Percentiles rank a stretch among this genome's conserved stretches.
phyloP scores from a whole-genome alignment of 2,797 vertebrate species.

The Betta splendens region DNA sequence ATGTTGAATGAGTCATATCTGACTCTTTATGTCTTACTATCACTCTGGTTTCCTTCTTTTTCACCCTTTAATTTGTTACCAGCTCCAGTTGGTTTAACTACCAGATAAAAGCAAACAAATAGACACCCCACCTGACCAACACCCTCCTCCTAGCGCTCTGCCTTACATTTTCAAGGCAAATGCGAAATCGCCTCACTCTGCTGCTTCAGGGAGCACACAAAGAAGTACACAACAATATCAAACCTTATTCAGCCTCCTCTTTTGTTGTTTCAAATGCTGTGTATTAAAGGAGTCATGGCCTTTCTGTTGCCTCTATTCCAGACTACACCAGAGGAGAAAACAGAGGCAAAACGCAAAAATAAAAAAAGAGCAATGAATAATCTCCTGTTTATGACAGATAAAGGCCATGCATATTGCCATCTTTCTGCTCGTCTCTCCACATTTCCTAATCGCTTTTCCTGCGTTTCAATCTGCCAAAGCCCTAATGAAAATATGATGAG shows the following conservation, averaged over 20 bases:
- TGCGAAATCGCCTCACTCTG: slow-evolving; percentile 70
- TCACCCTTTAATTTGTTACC: slow-evolving; percentile 38
- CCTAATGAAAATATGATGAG: slow-evolving; percentile 84
- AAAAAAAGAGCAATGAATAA: slow-evolving; percentile 67
- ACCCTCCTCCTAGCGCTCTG: slow-evolving; percentile 38
- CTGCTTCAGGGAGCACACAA: slow-evolving; percentile 64
- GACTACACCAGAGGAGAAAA: slow-evolving; percentile 54
- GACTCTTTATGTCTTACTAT: slow-evolving; percentile 7
- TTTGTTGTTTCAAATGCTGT: slow-evolving; percentile 68
- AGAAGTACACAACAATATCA: slow-evolving; percentile 73
- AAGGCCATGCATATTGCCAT: slow-evolving; percentile 70
- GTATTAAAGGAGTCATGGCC: slow-evolving; percentile 74
- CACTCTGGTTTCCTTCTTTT: slow-evolving; percentile 20
- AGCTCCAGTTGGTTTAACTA: slow-evolving; percentile 42
- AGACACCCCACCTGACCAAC: slow-evolving; percentile 18
- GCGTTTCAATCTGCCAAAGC: slow-evolving; percentile 82
- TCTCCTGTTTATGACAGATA: slow-evolving; percentile 71
- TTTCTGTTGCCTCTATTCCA: slow-evolving; percentile 66
- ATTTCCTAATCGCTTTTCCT: slow-evolving; percentile 77
- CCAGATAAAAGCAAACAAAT: slow-evolving; percentile 41
- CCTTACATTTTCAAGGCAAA: slow-evolving; percentile 62
- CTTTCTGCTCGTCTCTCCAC: slow-evolving; percentile 70
- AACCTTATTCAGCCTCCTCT: slow-evolving; percentile 64
- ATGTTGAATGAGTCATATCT: slow-evolving; percentile 3
- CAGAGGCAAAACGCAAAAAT: slow-evolving; percentile 15